phyloP scores from a whole-genome alignment of 2,797 vertebrate genomes.

The Yasuhikotakia modesta region DNA sequence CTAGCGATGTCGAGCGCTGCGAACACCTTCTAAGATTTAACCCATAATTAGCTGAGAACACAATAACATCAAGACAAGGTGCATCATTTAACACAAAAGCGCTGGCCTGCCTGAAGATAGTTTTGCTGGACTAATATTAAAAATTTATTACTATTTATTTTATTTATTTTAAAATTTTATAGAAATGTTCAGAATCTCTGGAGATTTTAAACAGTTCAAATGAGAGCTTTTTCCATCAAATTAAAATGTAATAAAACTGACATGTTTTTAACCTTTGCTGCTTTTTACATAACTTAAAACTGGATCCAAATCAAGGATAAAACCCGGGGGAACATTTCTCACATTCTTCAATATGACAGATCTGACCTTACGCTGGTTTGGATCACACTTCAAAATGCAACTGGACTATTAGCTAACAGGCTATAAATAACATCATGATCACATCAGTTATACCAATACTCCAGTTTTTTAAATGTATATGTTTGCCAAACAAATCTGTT shows the following conservation, averaged over 20 bases:
- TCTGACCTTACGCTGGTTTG: slow-evolving; percentile 17
- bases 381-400: slow-evolving; percentile 11
- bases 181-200: slow-evolving; percentile 1
- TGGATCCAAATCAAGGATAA: slow-evolving; percentile 13
- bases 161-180: not conserved
- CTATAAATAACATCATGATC: not conserved
- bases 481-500: not conserved
- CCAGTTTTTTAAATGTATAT: not conserved
- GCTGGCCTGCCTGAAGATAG: not conserved
- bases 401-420: not conserved
- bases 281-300: slow-evolving; percentile 37
- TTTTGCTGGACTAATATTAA: not conserved
- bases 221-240: slow-evolving; percentile 8
- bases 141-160: no score
- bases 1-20: slow-evolving; percentile 41
- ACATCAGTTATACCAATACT: not conserved
- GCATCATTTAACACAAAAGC: not conserved
- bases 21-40: slow-evolving; percentile 50
- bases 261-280: slow-evolving; percentile 9
- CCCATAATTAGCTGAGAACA: slow-evolving; percentile 28
- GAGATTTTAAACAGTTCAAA: slow-evolving; percentile 8
- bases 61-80: not conserved
- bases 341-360: slow-evolving; percentile 34
- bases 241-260: slow-evolving; percentile 1
- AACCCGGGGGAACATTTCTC: slow-evolving; percentile 34